These are phyloP conservation scores for Ecdyonurus torrentis DNA, from an alignment of 2,888 invertebrate genomes.

Conservation along the genomic window DNA sequence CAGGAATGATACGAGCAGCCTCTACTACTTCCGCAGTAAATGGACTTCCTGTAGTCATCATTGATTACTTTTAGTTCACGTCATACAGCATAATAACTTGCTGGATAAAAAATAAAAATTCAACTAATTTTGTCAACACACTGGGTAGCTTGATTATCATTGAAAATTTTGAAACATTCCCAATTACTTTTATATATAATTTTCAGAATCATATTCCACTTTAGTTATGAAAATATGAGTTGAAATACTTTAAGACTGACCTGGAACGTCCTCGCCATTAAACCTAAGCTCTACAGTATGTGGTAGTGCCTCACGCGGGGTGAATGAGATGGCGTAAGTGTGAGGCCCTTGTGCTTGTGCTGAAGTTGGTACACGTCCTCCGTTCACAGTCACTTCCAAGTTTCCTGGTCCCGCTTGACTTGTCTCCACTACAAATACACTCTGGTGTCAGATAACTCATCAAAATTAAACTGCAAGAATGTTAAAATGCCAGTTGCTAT, in stretches of 20 bases:
- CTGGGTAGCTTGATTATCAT: no score
- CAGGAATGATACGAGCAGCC: constrained; percentile 69
- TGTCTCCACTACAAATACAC: constrained; percentile 73
- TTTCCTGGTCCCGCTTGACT: constrained; percentile 97
- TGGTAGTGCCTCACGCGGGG: constrained; percentile 75
- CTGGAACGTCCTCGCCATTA: constrained; percentile 91
- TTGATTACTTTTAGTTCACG: not conserved
- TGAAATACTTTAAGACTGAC: constrained; percentile 25
- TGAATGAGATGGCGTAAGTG: constrained; percentile 92
- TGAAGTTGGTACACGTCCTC: constrained; percentile 89
- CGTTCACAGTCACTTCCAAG: constrained; percentile 95
- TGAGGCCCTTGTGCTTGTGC: constrained; percentile 94
- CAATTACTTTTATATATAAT: no score
- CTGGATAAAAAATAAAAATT: constrained; percentile 8
- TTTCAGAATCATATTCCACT: no score
- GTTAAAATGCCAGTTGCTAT: no score
- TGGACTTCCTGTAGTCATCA: constrained; percentile 47
- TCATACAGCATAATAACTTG: not conserved
- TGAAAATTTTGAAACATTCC: no score
- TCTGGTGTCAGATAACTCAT: no score
- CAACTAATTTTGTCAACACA: not conserved
- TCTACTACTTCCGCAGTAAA: constrained; percentile 66
- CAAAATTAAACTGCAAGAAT: no score
- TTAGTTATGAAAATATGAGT: not conserved
- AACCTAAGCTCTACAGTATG: constrained; percentile 92